phyloP scores from a whole-genome alignment of 2,888 invertebrate genomes.

The Pecten maximus region DNA sequence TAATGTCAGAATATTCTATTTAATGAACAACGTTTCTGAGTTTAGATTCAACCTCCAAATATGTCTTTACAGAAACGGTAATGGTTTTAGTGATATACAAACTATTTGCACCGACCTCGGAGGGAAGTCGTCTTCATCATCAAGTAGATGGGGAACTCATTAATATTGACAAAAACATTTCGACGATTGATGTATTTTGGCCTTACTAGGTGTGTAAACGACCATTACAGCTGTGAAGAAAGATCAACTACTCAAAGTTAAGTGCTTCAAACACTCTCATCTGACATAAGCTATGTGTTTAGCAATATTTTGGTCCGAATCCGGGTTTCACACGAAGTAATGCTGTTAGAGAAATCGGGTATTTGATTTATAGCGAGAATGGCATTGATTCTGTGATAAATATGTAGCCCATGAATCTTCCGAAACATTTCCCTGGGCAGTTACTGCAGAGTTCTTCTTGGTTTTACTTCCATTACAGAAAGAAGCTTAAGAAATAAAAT shows the following conservation, averaged over 20 bases:
- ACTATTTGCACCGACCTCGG: too few relatives aligned
- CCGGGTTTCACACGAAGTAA: neutral
- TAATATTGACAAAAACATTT: neutral
- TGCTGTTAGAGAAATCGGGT: neutral
- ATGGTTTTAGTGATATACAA: too few relatives aligned
- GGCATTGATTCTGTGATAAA: neutral
- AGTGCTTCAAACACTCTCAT: neutral
- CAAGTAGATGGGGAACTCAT: neutral
- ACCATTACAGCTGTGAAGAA: neutral
- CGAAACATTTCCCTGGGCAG: neutral
- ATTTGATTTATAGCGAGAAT: neutral
- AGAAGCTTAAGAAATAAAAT: neutral
- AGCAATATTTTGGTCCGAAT: neutral
- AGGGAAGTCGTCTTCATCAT: neutral
- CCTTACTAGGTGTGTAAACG: neutral
- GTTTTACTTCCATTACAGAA: neutral
- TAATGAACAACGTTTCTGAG: too few relatives aligned
- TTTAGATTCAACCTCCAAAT: too few relatives aligned
- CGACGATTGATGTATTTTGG: neutral
- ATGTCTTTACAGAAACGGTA: too few relatives aligned
- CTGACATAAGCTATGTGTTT: neutral
- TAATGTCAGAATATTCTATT: too few relatives aligned
- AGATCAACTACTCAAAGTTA: neutral
- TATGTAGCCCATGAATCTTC: neutral
- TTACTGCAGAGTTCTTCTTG: neutral